A percentile compares a stretch with the other conserved stretches of the same genome.
These are phyloP conservation scores for Cerastoderma edule DNA, from an alignment of 2,888 invertebrate genomes.

Conservation along the genomic window DNA sequence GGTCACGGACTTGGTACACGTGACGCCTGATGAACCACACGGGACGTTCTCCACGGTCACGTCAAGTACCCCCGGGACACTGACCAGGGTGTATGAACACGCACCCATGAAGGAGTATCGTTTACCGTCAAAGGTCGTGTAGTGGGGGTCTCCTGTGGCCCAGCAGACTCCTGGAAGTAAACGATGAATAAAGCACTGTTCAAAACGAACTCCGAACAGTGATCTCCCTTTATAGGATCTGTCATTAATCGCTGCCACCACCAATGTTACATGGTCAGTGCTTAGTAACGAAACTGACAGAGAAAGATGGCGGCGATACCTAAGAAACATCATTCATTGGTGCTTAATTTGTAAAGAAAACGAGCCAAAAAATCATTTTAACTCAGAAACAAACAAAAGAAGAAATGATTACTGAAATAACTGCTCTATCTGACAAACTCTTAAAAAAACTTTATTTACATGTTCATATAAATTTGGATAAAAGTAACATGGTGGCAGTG, in stretches of 20 bases:
- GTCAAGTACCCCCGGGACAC: constrained; percentile 83
- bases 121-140: constrained; percentile 92
- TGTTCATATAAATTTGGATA: too few relatives aligned
- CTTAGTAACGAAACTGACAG: not conserved
- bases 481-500: too few relatives aligned
- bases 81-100: constrained; percentile 89
- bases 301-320: too few relatives aligned
- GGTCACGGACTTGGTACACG: constrained; percentile 89
- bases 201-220: not conserved
- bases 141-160: constrained; percentile 95
- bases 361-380: too few relatives aligned
- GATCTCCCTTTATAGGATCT: too few relatives aligned
- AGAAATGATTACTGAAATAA: too few relatives aligned
- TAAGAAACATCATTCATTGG: too few relatives aligned
- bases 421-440: too few relatives aligned
- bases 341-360: too few relatives aligned
- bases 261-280: not conserved
- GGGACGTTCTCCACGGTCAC: constrained; percentile 92
- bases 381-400: too few relatives aligned
- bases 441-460: too few relatives aligned
- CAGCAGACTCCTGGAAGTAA: constrained; percentile 86
- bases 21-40: constrained; percentile 93
- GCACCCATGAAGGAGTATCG: constrained; percentile 94
- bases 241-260: not conserved
- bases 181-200: not conserved